Percentiles rank a stretch among this genome's conserved stretches.
These are phyloP conservation scores for Gopherus evgoodei DNA, from an alignment of 2,113 vertebrate species.

Conservation along the genomic window DNA sequence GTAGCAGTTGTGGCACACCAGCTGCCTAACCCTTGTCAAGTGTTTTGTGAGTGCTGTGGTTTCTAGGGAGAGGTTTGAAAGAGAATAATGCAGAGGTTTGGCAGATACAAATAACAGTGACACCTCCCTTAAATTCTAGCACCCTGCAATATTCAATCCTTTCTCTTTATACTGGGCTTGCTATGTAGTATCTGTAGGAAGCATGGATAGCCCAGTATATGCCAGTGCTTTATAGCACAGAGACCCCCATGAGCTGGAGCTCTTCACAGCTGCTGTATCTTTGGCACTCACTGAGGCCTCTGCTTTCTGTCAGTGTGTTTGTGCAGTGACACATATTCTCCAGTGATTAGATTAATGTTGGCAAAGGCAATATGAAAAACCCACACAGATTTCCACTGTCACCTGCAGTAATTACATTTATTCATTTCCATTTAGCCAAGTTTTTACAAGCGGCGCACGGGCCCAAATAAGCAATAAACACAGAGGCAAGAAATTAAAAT, in stretches of 20 bases:
- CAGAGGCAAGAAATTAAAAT: constrained; percentile 92
- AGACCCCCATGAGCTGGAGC: not conserved
- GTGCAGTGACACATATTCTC: constrained; percentile 86
- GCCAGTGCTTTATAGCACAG: not conserved
- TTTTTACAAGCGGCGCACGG: constrained; percentile 90
- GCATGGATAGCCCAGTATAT: not conserved
- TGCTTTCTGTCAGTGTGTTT: constrained; percentile 85
- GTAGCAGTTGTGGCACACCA: not conserved
- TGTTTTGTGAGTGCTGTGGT: not conserved
- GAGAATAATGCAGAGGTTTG: not conserved
- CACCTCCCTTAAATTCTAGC: not conserved
- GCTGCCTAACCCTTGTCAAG: not conserved
- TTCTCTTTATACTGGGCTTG: not conserved
- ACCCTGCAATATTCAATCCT: not conserved
- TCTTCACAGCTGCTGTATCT: constrained; percentile 33
- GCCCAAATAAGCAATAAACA: constrained; percentile 92
- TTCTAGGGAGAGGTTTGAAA: not conserved
- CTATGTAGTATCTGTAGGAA: not conserved
- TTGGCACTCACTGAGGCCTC: constrained; percentile 76
- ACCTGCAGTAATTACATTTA: constrained; percentile 93
- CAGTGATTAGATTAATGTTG: constrained; percentile 88
- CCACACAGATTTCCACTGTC: constrained; percentile 89
- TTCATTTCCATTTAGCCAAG: constrained; percentile 92
- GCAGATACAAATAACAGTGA: not conserved
- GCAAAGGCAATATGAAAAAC: constrained; percentile 89